A percentile compares a stretch with the other conserved stretches of the same genome.
Evolutionary conservation across 2,888 invertebrate species (phyloP).

Genomic region (Ophraella communa): DNA sequence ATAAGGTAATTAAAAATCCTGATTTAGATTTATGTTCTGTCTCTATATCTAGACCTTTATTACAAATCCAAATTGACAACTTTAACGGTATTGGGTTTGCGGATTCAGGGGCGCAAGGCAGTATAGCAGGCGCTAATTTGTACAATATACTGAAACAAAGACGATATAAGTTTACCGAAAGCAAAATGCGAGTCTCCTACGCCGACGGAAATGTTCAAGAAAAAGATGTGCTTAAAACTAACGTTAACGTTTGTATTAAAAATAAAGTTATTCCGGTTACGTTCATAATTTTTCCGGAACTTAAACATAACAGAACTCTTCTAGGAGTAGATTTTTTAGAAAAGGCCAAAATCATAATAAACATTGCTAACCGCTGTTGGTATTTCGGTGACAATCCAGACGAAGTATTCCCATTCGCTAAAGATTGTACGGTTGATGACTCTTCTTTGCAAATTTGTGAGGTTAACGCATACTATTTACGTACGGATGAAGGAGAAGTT

Average conservation of each 20-base stretch:
- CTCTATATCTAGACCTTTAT: background rate
- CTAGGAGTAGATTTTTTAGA: constrained; percentile 1
- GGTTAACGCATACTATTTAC: no score
- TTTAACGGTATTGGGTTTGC: background rate
- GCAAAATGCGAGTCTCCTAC: no score
- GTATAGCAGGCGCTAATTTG: constrained; percentile 1
- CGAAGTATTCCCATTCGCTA: background rate
- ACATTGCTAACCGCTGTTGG: background rate
- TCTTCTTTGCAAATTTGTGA: no score
- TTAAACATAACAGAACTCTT: constrained; percentile 1
- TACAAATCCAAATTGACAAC: background rate
- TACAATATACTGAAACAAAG: no score
- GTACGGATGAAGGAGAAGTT: background rate
- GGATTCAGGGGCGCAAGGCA: constrained; percentile 5
- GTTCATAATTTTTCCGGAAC: constrained; percentile 1
- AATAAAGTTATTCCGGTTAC: no score
- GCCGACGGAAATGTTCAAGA: no score
- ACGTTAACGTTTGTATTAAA: no score
- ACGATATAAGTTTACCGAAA: no score
- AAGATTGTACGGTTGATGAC: no score
- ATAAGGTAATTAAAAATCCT: no score
- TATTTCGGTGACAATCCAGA: background rate
- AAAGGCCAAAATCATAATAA: background rate
- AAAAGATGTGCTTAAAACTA: no score
- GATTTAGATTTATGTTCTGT: background rate